Conservation (phyloP, 2,797 vertebrate species). For the Zenarchopterus dispar region DNA sequence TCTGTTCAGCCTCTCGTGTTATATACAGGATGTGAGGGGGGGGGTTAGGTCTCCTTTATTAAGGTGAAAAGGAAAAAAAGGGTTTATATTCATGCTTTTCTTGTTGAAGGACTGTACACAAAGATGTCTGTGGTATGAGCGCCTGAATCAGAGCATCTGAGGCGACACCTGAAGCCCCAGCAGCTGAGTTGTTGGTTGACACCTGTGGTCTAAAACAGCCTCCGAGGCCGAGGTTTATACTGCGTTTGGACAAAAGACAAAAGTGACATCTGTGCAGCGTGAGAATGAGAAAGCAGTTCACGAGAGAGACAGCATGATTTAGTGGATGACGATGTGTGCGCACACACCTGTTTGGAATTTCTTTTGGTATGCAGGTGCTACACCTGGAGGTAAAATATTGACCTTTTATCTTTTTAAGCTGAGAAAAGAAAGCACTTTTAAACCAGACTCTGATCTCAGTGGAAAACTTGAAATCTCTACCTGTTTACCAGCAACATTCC, state of each 20-base stretch:
- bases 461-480: neutral
- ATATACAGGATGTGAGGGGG: neutral
- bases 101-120: neutral
- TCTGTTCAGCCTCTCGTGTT: neutral
- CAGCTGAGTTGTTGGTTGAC: constrained; percentile 1
- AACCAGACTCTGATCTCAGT: neutral
- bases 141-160: neutral
- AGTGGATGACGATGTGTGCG: constrained; percentile 5
- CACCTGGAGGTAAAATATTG: constrained; percentile 8
- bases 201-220: constrained; percentile 27
- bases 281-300: constrained; percentile 9
- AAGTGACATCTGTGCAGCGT: constrained; percentile 40
- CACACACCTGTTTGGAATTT: neutral
- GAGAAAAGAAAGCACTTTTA: constrained; percentile 1
- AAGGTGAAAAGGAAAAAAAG: neutral
- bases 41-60: neutral
- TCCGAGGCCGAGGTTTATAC: constrained; percentile 19
- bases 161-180: neutral
- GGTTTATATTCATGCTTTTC: neutral
- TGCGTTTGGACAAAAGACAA: constrained; percentile 23
- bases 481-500: constrained; percentile 33
- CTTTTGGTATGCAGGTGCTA: constrained; percentile 2
- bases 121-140: neutral
- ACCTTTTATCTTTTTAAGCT: constrained; percentile 15
- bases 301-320: constrained; percentile 37